Conservation (phyloP, 2,113 vertebrate genomes). For the Mungos mungo region DNA sequence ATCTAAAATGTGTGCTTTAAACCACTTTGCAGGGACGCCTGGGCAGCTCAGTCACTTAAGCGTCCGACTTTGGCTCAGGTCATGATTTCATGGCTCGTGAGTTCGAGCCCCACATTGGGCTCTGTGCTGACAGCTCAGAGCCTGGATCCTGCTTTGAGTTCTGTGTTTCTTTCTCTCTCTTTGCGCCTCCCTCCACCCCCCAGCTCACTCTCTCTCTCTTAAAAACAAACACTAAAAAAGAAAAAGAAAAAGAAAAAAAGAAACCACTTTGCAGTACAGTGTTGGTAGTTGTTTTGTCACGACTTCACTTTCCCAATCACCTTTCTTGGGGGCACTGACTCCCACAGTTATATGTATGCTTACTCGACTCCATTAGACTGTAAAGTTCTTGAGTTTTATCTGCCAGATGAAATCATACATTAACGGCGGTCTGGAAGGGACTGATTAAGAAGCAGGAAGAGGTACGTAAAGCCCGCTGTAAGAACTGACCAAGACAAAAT, state of each 20-base stretch:
- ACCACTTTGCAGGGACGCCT: too few species aligned
- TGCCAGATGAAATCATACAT: background rate
- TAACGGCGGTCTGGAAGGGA: background rate
- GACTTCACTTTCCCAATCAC: background rate
- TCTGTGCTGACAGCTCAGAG: too few species aligned
- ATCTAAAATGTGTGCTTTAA: too few species aligned
- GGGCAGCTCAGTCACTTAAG: too few species aligned
- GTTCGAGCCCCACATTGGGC: too few species aligned
- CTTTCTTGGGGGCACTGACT: background rate
- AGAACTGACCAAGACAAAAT: background rate
- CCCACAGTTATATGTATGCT: background rate
- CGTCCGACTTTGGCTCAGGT: too few species aligned
- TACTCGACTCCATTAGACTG: background rate
- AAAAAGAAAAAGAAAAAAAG: background rate
- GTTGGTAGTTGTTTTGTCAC: background rate
- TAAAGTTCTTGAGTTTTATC: background rate
- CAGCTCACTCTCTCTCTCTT: background rate
- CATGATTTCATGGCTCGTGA: too few species aligned
- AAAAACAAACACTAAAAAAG: background rate
- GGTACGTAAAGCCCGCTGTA: too few species aligned
- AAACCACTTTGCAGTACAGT: background rate
- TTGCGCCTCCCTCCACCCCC: too few species aligned
- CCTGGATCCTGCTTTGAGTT: too few species aligned
- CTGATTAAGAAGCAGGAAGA: background rate
- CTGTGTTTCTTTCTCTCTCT: background rate